Evolutionary conservation across 2,888 invertebrate genomes (phyloP).

Genomic region (Dicyrtomina minuta): DNA sequence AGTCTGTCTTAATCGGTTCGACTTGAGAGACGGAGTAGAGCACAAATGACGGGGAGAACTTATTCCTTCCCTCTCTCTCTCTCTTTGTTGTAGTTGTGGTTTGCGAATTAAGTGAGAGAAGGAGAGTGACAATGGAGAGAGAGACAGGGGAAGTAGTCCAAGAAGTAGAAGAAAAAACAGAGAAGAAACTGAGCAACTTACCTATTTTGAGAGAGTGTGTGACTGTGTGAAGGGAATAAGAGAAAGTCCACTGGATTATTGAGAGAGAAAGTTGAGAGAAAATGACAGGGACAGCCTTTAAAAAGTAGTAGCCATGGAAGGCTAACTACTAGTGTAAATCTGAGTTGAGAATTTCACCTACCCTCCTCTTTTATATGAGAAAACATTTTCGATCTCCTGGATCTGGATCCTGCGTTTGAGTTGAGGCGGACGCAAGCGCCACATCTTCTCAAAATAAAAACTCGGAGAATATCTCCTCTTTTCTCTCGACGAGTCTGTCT

Average conservation of each 20-base stretch:
- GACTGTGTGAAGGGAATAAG: too few species aligned
- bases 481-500: background rate
- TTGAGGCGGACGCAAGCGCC: constrained; percentile 40
- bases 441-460: background rate
- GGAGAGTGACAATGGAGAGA: too few species aligned
- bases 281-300: background rate
- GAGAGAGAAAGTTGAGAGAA: background rate
- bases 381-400: constrained; percentile 28
- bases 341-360: constrained; percentile 42
- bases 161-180: too few species aligned
- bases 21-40: background rate
- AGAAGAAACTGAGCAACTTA: too few species aligned
- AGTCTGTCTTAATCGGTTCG: background rate
- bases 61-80: background rate
- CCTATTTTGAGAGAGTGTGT: too few species aligned
- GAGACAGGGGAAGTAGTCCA: too few species aligned
- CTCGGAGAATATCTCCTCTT: constrained; percentile 4
- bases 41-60: background rate
- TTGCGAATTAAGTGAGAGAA: too few species aligned
- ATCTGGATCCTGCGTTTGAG: constrained; percentile 24
- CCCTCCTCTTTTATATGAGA: constrained; percentile 37
- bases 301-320: constrained; percentile 52
- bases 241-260: too few species aligned
- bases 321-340: constrained; percentile 53
- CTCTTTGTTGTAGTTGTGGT: too few species aligned